Conservation (phyloP, 2,888 invertebrate genomes). For the Euclidia mi region DNA sequence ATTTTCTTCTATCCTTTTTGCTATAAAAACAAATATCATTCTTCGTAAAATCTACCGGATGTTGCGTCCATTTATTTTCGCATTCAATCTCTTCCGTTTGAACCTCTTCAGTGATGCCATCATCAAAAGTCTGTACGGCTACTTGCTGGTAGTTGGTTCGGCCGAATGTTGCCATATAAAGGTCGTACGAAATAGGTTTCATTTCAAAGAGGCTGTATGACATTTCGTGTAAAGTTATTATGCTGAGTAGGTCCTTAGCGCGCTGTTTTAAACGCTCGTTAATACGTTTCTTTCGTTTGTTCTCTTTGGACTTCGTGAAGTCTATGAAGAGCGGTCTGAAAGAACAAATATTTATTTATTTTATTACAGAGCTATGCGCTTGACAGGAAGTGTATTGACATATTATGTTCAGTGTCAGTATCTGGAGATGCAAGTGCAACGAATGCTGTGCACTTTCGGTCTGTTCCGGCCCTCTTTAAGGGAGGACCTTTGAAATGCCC, state of each 20-base stretch:
- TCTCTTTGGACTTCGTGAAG: constrained; percentile 78
- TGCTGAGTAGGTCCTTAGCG: constrained; percentile 78
- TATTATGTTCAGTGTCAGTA: no score
- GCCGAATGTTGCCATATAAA: constrained; percentile 84
- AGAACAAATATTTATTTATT: constrained; percentile 23
- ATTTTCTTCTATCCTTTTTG: constrained; percentile 48
- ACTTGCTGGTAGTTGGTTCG: constrained; percentile 79
- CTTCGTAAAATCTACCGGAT: constrained; percentile 81
- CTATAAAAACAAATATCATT: constrained; percentile 64
- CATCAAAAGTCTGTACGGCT: constrained; percentile 83
- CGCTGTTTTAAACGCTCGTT: constrained; percentile 73
- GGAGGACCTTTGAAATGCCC: no score
- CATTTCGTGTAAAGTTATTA: constrained; percentile 85
- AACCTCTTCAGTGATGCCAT: constrained; percentile 76
- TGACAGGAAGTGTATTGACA: no score
- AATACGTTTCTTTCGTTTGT: constrained; percentile 69
- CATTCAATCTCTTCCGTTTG: constrained; percentile 78
- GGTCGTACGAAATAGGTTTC: constrained; percentile 85
- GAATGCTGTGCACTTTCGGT: no score
- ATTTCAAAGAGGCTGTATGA: constrained; percentile 82
- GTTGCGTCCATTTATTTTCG: constrained; percentile 81
- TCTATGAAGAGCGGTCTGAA: constrained; percentile 82
- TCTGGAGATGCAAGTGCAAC: no score
- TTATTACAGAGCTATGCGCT: no score
- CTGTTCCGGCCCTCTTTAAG: no score